Evolutionary conservation across 2,888 invertebrate species (phyloP).

Genomic region (Acheta domesticus): DNA sequence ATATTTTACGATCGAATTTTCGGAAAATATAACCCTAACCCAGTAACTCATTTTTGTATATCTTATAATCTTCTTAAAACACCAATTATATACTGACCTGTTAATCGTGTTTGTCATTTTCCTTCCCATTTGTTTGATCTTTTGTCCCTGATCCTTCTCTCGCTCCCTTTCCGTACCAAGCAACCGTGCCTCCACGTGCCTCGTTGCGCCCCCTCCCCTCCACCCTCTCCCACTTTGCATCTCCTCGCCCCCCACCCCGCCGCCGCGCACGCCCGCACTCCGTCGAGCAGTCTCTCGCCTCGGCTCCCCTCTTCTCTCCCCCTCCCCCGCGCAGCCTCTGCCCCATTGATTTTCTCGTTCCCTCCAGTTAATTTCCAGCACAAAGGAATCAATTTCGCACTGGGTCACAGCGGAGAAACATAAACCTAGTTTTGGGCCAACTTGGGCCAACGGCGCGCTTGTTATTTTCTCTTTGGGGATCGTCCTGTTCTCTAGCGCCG

Average conservation of each 20-base stretch:
- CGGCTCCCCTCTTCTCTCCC: background rate
- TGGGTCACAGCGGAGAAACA: slow-evolving; percentile 8
- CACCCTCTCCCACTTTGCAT: background rate
- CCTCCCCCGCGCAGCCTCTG: background rate
- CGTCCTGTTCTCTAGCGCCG: background rate
- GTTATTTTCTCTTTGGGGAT: slow-evolving; percentile 7
- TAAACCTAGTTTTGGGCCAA: slow-evolving; percentile 7
- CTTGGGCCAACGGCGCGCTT: background rate
- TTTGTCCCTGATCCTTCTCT: no score
- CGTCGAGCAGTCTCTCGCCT: background rate
- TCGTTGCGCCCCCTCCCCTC: background rate
- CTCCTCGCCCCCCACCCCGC: background rate
- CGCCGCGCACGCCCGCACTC: background rate
- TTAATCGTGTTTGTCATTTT: no score
- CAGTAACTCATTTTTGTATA: no score
- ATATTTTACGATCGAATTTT: no score
- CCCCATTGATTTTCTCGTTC: background rate
- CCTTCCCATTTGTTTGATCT: no score
- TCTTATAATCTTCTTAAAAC: no score
- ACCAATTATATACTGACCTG: no score
- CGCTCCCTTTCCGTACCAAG: no score
- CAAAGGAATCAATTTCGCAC: background rate
- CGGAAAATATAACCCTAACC: no score
- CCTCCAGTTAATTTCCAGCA: slow-evolving; percentile 4
- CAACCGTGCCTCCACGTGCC: background rate